Base-by-base conservation (phyloP, 2,797 vertebrate genomes). In the Chaetophractus vellerosus region DNA sequence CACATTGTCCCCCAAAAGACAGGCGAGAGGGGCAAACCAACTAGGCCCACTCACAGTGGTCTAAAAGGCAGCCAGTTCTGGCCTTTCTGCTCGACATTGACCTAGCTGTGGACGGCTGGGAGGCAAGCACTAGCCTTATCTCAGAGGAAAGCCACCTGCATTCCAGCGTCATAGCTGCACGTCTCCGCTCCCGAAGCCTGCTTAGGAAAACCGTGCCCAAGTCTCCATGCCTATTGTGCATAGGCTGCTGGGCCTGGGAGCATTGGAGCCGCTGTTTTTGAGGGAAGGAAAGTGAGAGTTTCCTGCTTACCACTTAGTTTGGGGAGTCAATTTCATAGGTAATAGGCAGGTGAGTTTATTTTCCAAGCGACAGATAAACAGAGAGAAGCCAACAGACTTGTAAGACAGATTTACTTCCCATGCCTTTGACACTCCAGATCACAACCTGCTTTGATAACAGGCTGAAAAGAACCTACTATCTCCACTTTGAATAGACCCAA, bases 401-500 rank as follows among this genome's bases (percentile, higher is more conserved):
- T 19, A 68, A n/a, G 64, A 82, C 0, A n/a, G 28, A 55, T n/a
- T 50, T 28, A n/a, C 28, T 69, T 79, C 61, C 38, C 79, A 3
- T 52, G 21, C 55, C 55, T 88, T 81, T 84, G 74, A 57, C 64
- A 83, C 57, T 91, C 52, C 38, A 88, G 69, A 91, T 69, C 45
- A 36, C 33, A 76, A 64, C 24, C 83, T 83, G 95, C 10, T 81
- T 82, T 52, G 72, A 19, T 64, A 21, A 33, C 18, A 48, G 0
- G 0, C 50, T 92, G 45, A 81, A 96, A 88, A 93, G 80, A 80
- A 21, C 19, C 80, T 36, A 21, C 21, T 45, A 64, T 91, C 31
- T 26, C 64, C 15, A 88, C 96, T 80, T 93, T 28, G 74, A 69
- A 96, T 96, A 87, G 33, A 92, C 23, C 75, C 41, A 66, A 64